Evolutionary conservation across 2,888 invertebrate genomes (phyloP).

Genomic region (Nemotelus pantherinus): DNA sequence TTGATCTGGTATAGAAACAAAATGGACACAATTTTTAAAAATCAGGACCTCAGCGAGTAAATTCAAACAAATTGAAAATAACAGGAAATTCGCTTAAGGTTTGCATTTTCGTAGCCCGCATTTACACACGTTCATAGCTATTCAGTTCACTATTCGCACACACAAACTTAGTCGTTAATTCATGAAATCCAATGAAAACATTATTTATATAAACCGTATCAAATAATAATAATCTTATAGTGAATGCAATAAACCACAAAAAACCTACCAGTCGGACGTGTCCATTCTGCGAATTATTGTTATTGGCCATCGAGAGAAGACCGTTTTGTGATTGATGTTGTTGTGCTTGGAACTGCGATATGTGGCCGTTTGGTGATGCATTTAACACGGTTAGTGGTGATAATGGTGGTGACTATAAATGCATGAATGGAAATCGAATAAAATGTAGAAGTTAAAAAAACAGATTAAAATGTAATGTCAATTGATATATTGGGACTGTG

Average conservation of each 20-base stretch:
- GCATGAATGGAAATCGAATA: constrained; percentile 43
- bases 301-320: constrained; percentile 55
- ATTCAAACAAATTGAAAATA: too few relatives aligned
- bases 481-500: not conserved
- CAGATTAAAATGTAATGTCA: constrained; percentile 38
- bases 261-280: constrained; percentile 56
- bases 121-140: too few relatives aligned
- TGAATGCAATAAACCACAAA: not conserved
- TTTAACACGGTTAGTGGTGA: constrained; percentile 56
- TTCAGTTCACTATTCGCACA: too few relatives aligned
- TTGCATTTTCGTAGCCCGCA: too few relatives aligned
- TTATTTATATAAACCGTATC: too few relatives aligned
- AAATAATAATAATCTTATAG: not conserved
- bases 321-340: constrained; percentile 53
- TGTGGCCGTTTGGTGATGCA: constrained; percentile 56
- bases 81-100: too few relatives aligned
- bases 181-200: too few relatives aligned
- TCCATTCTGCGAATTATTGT: constrained; percentile 54
- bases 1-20: too few relatives aligned
- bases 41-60: too few relatives aligned
- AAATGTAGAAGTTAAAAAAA: constrained; percentile 47
- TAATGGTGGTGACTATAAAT: constrained; percentile 54
- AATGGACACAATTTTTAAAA: too few relatives aligned
- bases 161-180: too few relatives aligned
- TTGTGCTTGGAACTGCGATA: constrained; percentile 54